Conservation (phyloP, 2,797 vertebrate species). For the Moxostoma hubbsi region DNA sequence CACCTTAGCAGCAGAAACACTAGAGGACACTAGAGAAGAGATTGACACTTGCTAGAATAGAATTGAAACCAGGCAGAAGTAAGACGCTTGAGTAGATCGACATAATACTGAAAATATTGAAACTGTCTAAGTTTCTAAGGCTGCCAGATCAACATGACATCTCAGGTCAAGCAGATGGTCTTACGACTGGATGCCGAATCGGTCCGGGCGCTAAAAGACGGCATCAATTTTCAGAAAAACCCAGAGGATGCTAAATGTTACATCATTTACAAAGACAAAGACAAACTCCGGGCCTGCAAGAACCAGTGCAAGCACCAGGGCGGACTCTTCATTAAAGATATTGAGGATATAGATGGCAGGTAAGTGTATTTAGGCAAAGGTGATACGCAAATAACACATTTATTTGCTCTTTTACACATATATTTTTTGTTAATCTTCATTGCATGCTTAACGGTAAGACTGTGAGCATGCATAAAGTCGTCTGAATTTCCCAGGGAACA, state of each 20-base stretch:
- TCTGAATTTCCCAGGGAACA: no score
- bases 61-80: no score
- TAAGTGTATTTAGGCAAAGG: constrained; percentile 42
- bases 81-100: no score
- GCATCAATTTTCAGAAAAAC: constrained; percentile 78
- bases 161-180: constrained; percentile 65
- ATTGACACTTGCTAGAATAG: no score
- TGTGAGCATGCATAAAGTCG: no score
- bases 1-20: no score
- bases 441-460: not conserved
- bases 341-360: constrained; percentile 78
- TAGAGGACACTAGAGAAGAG: no score
- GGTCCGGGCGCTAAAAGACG: constrained; percentile 68
- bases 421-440: not conserved
- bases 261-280: constrained; percentile 75
- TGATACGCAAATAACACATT: no score
- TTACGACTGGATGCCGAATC: constrained; percentile 66
- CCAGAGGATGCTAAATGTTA: constrained; percentile 72
- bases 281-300: constrained; percentile 72
- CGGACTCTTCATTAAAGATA: constrained; percentile 79
- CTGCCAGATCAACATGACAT: constrained; percentile 50
- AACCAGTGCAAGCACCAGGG: constrained; percentile 84
- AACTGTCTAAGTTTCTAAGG: not conserved
- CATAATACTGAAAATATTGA: no score
- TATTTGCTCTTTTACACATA: not conserved